Base-by-base conservation (phyloP, 2,888 invertebrate species). In the Rotaria macrura region DNA sequence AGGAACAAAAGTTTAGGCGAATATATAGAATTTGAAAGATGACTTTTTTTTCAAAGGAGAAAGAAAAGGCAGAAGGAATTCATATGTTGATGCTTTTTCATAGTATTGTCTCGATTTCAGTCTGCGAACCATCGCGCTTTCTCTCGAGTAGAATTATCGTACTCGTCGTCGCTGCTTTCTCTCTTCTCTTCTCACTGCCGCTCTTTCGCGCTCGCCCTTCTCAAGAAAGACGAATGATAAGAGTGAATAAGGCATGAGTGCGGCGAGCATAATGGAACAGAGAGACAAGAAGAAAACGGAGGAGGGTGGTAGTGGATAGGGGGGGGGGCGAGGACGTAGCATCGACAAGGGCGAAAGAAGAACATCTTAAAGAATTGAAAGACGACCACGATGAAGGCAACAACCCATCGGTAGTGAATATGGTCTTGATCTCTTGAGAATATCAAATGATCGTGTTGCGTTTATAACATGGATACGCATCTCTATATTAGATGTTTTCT, bases 111-210 rank as follows among this genome's bases (percentile, higher is more conserved):
- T 65, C 29, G 29, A 65, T 65, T 29, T 65, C 65, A 65, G 34
- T 65, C 65, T 65, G 34, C 34, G 29, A 65, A 65, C 65, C 20
- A 65, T 65, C 38, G 65, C 65, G 65, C 38, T 65, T 65, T 65
- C 65, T 65, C 65, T 65, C 38, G 65, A 65, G 65, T 65, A 65
- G 65, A 65, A 65, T 65, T 65, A 65, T 65, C 65, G 65, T 65
- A 12, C 34, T 65, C 34, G 34, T 65, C 52, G 23, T 23, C 52
- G 52, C 7, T 52, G 52, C 7, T 52, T 20, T 23, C 65, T 34
- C 20, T 65, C 38, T 65, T 34, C 38, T 25, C 38, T 20, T 34
- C 54, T 23, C 52, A 23, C 6, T 7, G 23, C 4, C 52, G 2
- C 52, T 52, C 23, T 52, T 52, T n/a, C n/a, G n/a, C n/a, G 52